Base-by-base conservation (phyloP, 2,113 vertebrate genomes). In the Bagarius yarrelli region DNA sequence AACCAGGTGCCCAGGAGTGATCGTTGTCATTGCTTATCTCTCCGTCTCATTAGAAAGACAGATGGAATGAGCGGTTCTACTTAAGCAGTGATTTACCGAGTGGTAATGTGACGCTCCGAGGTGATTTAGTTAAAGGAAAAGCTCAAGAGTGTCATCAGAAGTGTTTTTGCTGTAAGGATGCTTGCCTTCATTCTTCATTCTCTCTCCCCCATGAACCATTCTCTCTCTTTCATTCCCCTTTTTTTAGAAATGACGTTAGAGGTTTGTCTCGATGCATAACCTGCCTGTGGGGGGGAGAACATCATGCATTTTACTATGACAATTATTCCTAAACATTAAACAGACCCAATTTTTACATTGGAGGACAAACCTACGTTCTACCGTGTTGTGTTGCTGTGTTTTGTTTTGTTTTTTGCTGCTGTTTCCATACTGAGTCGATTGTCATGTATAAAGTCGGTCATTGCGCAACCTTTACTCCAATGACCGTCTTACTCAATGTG, bases 181-280 rank as follows among this genome's bases (percentile, higher is more conserved):
- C n/a, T 56, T 4, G 59, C 57, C 44, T 81, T 64, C 70, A 81
- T 73, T 59, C 69, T 52, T n/a, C 40, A 6, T 34, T 60, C 76
- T 27, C 34, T n/a, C 36, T 34, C 34, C 19, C 57, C 25, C 13
- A 27, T 8, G 18, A 18, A 27, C 76, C 16, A 32, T 44, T 76
- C 64, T 25, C 27, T 1, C 8, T 44, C 25, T 36, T 50, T 30
- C 44, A 11, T 4, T 30, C 16, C 19, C 47, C 27, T 14, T 70
- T 5, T 44, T 25, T 76, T 52, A 23, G 18, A 23, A 36, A 36
- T 34, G 18, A 53, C 71, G 30, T 56, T 0, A 23, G 52, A 73
- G 50, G 15, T 25, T 70, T 1, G 6, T 53, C 16, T 32, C 8
- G 21, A 70, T 2, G 14, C 34, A 14, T 8, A 25, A 44, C 25